These are phyloP conservation scores for Cyclina sinensis DNA, from an alignment of 1,140 invertebrate species.

Conservation along the genomic window DNA sequence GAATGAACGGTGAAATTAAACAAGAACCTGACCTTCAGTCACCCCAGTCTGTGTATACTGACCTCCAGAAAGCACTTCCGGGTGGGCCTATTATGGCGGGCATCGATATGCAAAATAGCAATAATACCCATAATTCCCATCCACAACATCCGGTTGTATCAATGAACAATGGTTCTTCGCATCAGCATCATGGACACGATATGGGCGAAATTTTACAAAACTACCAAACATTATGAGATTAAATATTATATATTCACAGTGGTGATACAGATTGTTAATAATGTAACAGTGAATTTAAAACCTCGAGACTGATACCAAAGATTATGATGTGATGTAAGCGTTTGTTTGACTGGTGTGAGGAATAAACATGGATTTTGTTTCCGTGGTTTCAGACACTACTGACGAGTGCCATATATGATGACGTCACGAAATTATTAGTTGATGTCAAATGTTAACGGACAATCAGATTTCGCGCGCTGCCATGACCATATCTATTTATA, in stretches of 20 bases:
- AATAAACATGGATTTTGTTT: conserved; percentile 8
- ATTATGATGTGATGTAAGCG: conserved; percentile 39
- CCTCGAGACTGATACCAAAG: conserved; percentile 27
- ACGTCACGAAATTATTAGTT: conserved; percentile 5
- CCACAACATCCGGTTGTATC: conserved; percentile 58
- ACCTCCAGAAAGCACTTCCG: conserved; percentile 65
- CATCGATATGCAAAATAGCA: conserved; percentile 64
- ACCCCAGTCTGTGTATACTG: conserved; percentile 56
- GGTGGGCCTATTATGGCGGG: conserved; percentile 47
- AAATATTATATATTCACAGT: not conserved
- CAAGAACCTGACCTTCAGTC: conserved; percentile 50
- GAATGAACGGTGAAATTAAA: conserved; percentile 65
- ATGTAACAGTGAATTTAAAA: not conserved
- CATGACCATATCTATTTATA: conserved; percentile 55
- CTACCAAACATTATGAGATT: conserved; percentile 66
- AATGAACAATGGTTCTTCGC: conserved; percentile 63
- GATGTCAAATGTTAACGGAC: conserved; percentile 8
- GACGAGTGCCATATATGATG: conserved; percentile 38
- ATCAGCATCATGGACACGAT: conserved; percentile 56
- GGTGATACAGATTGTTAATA: conserved; percentile 1
- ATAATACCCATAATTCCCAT: conserved; percentile 61
- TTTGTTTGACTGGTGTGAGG: conserved; percentile 22
- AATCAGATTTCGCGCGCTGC: conserved; percentile 47
- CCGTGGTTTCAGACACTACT: conserved; percentile 3
- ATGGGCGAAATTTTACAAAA: conserved; percentile 66